Conservation (phyloP, 1,140 invertebrate species). For the Bicyclus anynana region DNA sequence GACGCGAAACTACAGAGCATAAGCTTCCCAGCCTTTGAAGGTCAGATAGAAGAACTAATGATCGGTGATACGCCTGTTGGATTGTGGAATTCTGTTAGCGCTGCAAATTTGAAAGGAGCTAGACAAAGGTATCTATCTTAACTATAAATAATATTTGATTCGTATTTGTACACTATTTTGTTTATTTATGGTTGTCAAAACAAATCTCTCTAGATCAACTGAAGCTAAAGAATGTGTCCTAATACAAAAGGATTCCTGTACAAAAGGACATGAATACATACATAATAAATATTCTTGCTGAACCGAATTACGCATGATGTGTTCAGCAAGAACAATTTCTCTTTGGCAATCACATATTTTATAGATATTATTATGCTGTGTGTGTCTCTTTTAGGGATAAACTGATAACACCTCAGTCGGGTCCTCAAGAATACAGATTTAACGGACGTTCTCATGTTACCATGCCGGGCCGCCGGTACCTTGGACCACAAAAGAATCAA, state of each 20-base stretch:
- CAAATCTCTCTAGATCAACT: too few relatives aligned
- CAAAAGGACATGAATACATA: too few relatives aligned
- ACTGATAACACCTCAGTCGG: slow-evolving; percentile 79
- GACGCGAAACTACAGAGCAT: slow-evolving; percentile 82
- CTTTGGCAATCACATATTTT: too few relatives aligned
- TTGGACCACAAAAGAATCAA: slow-evolving; percentile 55
- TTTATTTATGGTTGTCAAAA: too few relatives aligned
- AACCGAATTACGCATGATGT: too few relatives aligned
- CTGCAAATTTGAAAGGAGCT: slow-evolving; percentile 86
- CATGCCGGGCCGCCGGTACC: slow-evolving; percentile 47
- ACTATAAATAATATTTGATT: too few relatives aligned
- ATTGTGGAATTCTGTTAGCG: slow-evolving; percentile 95
- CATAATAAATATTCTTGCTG: too few relatives aligned
- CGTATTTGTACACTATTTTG: too few relatives aligned
- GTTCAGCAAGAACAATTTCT: too few relatives aligned
- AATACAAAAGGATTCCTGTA: too few relatives aligned
- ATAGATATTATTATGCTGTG: not conserved
- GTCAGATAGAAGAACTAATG: slow-evolving; percentile 92
- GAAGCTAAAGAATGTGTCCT: too few relatives aligned
- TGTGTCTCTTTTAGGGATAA: slow-evolving; percentile 74
- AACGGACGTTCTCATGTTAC: slow-evolving; percentile 81
- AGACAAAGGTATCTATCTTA: slow-evolving; percentile 80
- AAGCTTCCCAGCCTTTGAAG: slow-evolving; percentile 87
- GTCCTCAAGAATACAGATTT: slow-evolving; percentile 85
- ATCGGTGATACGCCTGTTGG: slow-evolving; percentile 94